Evolutionary conservation across 1,140 invertebrate genomes (phyloP).

Genomic region (Brevipalpus yothersi): DNA sequence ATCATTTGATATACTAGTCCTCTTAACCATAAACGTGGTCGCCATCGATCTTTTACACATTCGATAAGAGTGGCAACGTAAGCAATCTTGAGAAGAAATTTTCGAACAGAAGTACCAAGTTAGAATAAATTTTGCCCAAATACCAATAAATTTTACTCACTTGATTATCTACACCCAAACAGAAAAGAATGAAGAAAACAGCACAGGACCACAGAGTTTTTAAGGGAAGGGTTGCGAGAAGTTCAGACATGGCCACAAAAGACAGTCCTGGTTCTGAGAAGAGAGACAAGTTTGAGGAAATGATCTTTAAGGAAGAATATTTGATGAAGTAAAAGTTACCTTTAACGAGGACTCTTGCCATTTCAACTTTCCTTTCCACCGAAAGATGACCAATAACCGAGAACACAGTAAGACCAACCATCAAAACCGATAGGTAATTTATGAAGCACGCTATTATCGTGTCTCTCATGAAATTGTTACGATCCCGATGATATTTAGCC

Average conservation of each 20-base stretch:
- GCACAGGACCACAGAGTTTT: not conserved
- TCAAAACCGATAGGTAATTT: not conserved
- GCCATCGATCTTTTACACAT: not conserved
- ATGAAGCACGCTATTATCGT: not conserved
- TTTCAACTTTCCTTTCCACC: not conserved
- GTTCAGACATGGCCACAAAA: not conserved
- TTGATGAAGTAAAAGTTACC: not conserved
- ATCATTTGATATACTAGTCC: not conserved
- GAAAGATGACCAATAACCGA: not conserved
- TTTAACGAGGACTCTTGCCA: not conserved
- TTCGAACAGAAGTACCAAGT: not conserved
- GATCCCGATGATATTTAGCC: conserved; percentile 77
- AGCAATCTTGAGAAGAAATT: not conserved
- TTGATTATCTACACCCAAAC: not conserved
- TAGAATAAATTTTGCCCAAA: not conserved
- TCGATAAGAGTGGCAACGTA: not conserved
- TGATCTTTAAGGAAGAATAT: not conserved
- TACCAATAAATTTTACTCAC: not conserved
- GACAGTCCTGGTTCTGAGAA: not conserved
- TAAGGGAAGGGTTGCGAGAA: not conserved
- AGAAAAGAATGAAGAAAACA: not conserved
- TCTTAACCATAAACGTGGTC: not conserved
- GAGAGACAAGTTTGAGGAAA: not conserved
- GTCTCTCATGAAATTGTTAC: conserved; percentile 49
- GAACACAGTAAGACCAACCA: not conserved